Base-by-base conservation (phyloP, 2,888 invertebrate species). In the Priocnemis perturbator region DNA sequence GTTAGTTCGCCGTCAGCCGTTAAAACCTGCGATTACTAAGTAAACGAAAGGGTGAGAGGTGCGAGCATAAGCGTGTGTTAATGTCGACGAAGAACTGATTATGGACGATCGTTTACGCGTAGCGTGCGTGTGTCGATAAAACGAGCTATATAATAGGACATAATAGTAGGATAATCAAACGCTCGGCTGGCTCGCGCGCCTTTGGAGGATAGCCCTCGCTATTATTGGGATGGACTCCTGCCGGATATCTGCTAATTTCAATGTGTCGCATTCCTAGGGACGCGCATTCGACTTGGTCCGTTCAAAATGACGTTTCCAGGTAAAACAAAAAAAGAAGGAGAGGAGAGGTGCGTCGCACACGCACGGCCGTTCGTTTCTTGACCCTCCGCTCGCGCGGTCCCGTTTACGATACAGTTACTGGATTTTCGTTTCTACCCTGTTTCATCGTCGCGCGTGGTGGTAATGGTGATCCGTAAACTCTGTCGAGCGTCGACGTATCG, bases 391-490 rank as follows among this genome's bases (percentile, higher is more conserved):
- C 21, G 5, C 17, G 37, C 9, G 44, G 50, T 75, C 71, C 73
- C 75, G 67, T 75, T 57, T 21, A 62, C n/a, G n/a, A 48, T 67
- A 71, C 74, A 71, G 75, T 76, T 76, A 76, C 60, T 71, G 67
- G 50, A 63, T 60, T 69, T 69, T 67, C 23, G 47, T 48, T 26
- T 55, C 15, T 21, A n/a, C 14, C 9, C 26, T 61, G 50, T 37
- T n/a, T 55, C 61, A 47, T 3, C 9, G 9, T 48, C 55, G 45
- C 56, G 23, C 37, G 72, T 73, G 55, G 50, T 48, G 45, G 45
- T n/a, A n/a, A n/a, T n/a, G 30, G 45, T 9, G 26, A 26, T 7
- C 26, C 26, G 26, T 26, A 26, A 26, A 7, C 26, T 26, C 26
- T 26, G 3, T 26, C 26, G 3, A 26, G 3, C 7, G 26, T 26